A percentile compares a stretch with the other conserved stretches of the same genome.
These are phyloP conservation scores for Microtus pennsylvanicus DNA, from an alignment of 2,113 vertebrate genomes.

Conservation along the genomic window DNA sequence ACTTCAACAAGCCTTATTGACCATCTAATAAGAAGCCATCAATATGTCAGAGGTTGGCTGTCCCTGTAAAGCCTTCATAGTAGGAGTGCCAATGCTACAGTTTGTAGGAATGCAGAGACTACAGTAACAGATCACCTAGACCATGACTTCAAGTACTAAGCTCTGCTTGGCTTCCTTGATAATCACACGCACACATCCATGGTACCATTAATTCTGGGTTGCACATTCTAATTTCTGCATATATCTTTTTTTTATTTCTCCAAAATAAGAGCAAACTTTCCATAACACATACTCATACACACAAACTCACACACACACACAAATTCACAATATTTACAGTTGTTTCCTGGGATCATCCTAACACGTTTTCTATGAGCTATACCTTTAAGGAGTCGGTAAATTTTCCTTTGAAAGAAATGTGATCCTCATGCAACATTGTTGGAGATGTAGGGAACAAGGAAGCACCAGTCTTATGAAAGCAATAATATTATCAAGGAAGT, in stretches of 20 bases:
- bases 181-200: background rate
- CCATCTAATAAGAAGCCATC: conserved; percentile 37
- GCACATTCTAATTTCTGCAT: background rate
- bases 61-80: background rate
- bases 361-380: background rate
- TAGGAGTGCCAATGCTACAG: background rate
- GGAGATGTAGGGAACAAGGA: fast-evolving
- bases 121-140: background rate
- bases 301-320: background rate
- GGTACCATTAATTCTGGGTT: background rate
- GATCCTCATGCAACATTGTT: background rate
- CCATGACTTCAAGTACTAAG: background rate
- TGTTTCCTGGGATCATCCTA: background rate
- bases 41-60: conserved; percentile 12
- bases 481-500: background rate
- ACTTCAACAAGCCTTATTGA: conserved; percentile 54
- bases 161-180: background rate
- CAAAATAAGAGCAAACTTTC: background rate
- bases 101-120: background rate
- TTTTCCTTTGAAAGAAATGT: background rate
- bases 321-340: background rate
- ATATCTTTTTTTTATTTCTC: background rate
- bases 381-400: background rate
- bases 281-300: background rate
- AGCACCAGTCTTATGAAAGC: background rate